phyloP scores from a whole-genome alignment of 2,797 vertebrate genomes.

The Pseudomugil gertrudae region DNA sequence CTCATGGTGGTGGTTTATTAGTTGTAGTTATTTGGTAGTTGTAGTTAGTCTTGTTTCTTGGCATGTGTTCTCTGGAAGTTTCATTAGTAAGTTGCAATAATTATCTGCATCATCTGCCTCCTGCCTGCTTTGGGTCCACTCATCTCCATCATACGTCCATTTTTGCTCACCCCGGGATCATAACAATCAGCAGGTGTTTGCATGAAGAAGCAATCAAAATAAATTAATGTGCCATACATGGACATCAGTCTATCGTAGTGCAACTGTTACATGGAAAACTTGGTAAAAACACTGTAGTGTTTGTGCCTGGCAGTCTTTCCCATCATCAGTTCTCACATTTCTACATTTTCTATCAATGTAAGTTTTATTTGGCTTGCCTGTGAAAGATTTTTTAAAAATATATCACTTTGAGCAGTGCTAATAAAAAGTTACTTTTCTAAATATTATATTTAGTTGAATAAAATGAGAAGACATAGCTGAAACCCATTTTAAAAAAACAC shows the following conservation, averaged over 20 bases:
- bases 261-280: background rate
- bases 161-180: too few relatives aligned
- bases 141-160: too few relatives aligned
- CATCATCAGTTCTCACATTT: background rate
- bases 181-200: background rate
- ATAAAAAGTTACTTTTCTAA: background rate
- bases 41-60: too few relatives aligned
- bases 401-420: background rate
- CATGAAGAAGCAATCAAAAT: background rate
- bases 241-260: background rate
- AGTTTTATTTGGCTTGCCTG: background rate
- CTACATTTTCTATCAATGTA: too few relatives aligned
- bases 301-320: background rate
- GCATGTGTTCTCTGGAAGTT: too few relatives aligned
- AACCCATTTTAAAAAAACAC: background rate
- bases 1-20: too few relatives aligned
- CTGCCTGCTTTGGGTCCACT: too few relatives aligned
- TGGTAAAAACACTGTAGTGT: background rate
- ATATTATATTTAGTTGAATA: background rate
- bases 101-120: too few relatives aligned
- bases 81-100: too few relatives aligned
- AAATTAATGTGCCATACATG: background rate
- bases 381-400: background rate
- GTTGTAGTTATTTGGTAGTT: too few relatives aligned
- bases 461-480: background rate